Evolutionary conservation across 1,140 invertebrate species (phyloP), one percentile per base, ranked within the genome.

Genomic region (Microplitis demolitor): DNA sequence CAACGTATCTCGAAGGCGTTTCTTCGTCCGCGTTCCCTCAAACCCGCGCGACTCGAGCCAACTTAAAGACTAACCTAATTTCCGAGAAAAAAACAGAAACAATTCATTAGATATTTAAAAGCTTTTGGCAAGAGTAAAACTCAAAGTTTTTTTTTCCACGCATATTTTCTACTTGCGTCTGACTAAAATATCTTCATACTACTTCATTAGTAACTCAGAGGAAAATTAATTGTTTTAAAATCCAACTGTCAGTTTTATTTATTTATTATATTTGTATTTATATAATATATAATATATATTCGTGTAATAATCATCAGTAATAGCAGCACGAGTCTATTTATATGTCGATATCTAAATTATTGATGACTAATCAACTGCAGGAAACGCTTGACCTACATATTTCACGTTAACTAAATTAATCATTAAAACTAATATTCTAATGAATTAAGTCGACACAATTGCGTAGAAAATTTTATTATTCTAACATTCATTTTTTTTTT

Each of bases 291-390:
- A n/a, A 14, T 54, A 31, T 58, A 31, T 58, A 9, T 31, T 9
- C 14, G 56, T 58, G 9, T 58, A 58, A 9, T 31, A 58, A 58
- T 31, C 9, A 58, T 58, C 24, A 58, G 56, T 58, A 58, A 58
- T 58, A 67, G 24, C 4, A 51, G 50, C 39, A 34, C 63, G 24
- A 51, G 66, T 39, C 66, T 67, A 54, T 67, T 34, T 34, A 35
- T 33, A 34, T 33, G 34, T 16, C 39, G 62, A 64, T 50, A 64
- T 50, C 45, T 39, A 31, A 67, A 67, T 67, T 67, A 67, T 67
- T 67, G 66, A 67, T 67, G 66, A 67, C 66, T 67, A 67, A 67
- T 67, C 66, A 67, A 67, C 66, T 67, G n/a, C 66, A 67, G 66
- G 66, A 67, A 67, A 67, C 50, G 50, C 16, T 50, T 39, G 66